Percentiles rank a stretch among this genome's conserved stretches.
phyloP scores from a whole-genome alignment of 1,140 invertebrate genomes.

The Maconellicoccus hirsutus region DNA sequence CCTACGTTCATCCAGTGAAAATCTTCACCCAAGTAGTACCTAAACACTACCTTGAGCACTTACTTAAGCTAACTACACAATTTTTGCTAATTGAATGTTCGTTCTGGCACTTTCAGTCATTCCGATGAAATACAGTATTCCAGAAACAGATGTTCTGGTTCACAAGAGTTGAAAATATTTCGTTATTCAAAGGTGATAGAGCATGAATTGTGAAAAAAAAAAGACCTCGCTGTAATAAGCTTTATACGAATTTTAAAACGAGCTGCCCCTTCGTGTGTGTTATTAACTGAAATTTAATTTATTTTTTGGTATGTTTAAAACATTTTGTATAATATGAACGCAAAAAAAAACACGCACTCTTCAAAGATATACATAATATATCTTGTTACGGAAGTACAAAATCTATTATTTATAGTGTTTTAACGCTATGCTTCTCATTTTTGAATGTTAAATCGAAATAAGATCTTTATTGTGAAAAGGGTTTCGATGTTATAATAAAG shows the following conservation, averaged over 20 bases:
- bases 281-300: not conserved
- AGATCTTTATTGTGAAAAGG: not conserved
- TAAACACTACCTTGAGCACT: no score
- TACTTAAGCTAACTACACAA: slow-evolving; percentile 9
- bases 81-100: not conserved
- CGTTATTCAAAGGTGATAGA: not conserved
- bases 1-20: no score
- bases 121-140: not conserved
- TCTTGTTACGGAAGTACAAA: not conserved
- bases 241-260: not conserved
- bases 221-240: not conserved
- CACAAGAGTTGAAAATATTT: not conserved
- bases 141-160: not conserved
- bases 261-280: not conserved
- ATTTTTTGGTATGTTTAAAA: not conserved
- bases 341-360: not conserved
- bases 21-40: no score
- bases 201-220: not conserved
- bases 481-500: not conserved
- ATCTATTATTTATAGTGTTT: not conserved
- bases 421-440: not conserved
- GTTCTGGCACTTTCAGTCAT: not conserved
- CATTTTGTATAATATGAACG: not conserved
- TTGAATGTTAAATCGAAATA: slow-evolving; percentile 1
- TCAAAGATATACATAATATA: not conserved